These are phyloP conservation scores for Rhinoraja longicauda DNA, from an alignment of 2,797 vertebrate genomes.

Conservation along the genomic window DNA sequence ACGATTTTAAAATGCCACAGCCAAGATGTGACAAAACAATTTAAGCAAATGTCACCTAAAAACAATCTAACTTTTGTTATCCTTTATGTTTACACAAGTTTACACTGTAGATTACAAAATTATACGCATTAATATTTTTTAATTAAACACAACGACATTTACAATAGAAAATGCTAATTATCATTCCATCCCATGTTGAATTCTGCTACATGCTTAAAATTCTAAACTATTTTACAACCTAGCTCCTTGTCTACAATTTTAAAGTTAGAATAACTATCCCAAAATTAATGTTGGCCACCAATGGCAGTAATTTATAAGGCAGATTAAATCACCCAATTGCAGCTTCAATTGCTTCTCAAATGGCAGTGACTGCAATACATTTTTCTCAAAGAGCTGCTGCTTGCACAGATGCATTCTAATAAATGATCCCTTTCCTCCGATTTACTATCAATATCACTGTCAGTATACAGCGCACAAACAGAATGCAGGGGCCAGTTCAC, in stretches of 20 bases:
- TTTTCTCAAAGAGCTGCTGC: conserved; percentile 24
- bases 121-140: conserved; percentile 35
- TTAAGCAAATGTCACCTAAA: not conserved
- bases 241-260: conserved; percentile 26
- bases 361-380: conserved; percentile 34
- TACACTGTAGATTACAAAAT: conserved; percentile 21
- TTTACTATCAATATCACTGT: not conserved
- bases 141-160: conserved; percentile 28
- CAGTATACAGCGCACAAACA: not conserved
- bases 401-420: not conserved
- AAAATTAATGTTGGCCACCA: conserved; percentile 37
- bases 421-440: not conserved
- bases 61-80: conserved; percentile 25
- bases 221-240: conserved; percentile 24
- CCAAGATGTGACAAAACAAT: conserved; percentile 15
- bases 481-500: conserved; percentile 23
- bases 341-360: conserved; percentile 22
- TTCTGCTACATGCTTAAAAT: conserved; percentile 32
- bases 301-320: conserved; percentile 39
- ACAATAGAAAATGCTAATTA: not conserved
- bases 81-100: conserved; percentile 9
- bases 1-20: conserved; percentile 6
- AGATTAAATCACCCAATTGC: conserved; percentile 36
- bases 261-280: conserved; percentile 23
- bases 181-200: conserved; percentile 17